phyloP scores from a whole-genome alignment of 2,113 vertebrate species.

The Pelmatolapia mariae region DNA sequence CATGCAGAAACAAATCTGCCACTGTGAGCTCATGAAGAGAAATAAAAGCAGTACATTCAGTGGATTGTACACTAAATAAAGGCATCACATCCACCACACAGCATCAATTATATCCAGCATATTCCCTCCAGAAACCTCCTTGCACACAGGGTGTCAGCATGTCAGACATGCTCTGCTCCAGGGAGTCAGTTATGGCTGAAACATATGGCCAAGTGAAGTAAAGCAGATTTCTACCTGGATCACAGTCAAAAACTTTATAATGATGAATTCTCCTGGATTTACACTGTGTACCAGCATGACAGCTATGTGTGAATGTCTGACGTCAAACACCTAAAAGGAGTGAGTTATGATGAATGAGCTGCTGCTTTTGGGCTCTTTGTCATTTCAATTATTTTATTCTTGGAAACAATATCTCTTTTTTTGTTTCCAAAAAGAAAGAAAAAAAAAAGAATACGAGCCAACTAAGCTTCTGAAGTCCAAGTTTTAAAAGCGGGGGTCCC shows the following conservation, averaged over 20 bases:
- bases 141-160: background rate
- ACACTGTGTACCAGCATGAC: background rate
- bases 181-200: slow-evolving; percentile 1
- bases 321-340: background rate
- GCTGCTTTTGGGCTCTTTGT: slow-evolving; percentile 7
- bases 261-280: slow-evolving; percentile 24
- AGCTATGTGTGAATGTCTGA: background rate
- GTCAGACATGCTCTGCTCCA: background rate
- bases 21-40: background rate
- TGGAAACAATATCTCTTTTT: background rate
- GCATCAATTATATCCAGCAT: background rate
- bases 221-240: slow-evolving; percentile 39
- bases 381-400: background rate
- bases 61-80: background rate
- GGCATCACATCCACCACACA: background rate
- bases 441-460: background rate
- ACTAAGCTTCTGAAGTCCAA: background rate
- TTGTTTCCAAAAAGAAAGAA: background rate
- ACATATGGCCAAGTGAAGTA: slow-evolving; percentile 33
- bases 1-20: background rate
- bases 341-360: slow-evolving; percentile 1
- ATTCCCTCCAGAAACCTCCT: background rate
- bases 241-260: background rate
- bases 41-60: background rate
- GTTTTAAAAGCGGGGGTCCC: background rate